A percentile compares a stretch with the other conserved stretches of the same genome.
phyloP scores from a whole-genome alignment of 1,140 invertebrate genomes.

The Aphis craccivora region DNA sequence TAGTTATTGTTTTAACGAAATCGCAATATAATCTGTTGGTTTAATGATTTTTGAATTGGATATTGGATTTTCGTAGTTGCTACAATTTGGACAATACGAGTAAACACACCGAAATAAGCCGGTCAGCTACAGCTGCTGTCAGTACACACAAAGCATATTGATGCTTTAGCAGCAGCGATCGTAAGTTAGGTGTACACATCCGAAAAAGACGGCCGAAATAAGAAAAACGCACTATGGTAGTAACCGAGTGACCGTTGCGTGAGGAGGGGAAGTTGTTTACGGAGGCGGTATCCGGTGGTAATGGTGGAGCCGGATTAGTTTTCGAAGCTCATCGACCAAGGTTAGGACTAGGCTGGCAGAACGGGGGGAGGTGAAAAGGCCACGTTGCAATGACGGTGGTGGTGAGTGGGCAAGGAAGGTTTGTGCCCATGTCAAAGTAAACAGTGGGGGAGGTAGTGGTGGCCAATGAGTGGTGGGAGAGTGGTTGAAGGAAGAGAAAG shows the following conservation, averaged over 20 bases:
- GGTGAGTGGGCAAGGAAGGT: not conserved
- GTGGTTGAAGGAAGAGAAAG: conserved; percentile 26
- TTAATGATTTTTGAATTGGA: not conserved
- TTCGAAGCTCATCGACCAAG: conserved; percentile 46
- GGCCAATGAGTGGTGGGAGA: conserved; percentile 3
- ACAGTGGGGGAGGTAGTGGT: not conserved
- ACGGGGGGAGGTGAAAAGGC: conserved; percentile 4
- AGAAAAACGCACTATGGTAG: conserved; percentile 21
- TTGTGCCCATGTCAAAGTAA: conserved; percentile 41
- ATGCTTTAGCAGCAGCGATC: not conserved
- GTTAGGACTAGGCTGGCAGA: not conserved
- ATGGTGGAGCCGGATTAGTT: not conserved
- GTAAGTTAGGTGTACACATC: conserved; percentile 6
- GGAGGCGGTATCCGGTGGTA: not conserved
- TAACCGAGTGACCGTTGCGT: not conserved
- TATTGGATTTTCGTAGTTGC: not conserved
- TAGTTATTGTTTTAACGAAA: not conserved
- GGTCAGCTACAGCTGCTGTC: conserved; percentile 25
- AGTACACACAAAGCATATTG: conserved; percentile 21
- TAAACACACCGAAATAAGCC: not conserved
- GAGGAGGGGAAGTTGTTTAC: not conserved
- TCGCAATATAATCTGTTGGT: not conserved
- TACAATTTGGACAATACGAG: not conserved
- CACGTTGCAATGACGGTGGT: conserved; percentile 24
- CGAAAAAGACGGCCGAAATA: conserved; percentile 25